Conservation (phyloP, 2,113 vertebrate genomes). For the Phocoena phocoena region DNA sequence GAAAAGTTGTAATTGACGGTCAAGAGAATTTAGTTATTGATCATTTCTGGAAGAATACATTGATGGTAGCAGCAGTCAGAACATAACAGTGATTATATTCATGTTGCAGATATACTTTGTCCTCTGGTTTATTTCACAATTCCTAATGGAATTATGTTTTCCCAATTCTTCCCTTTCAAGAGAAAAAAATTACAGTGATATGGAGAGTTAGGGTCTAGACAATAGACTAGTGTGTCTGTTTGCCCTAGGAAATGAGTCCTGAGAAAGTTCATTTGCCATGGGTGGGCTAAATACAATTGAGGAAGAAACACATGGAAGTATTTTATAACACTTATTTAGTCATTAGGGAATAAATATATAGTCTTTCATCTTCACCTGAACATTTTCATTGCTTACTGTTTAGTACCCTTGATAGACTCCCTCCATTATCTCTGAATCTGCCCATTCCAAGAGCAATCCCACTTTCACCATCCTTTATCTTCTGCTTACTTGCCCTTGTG, state of each 20-base stretch:
- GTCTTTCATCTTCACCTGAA: not conserved
- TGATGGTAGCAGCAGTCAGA: not conserved
- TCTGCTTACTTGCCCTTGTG: not conserved
- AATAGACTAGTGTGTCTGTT: not conserved
- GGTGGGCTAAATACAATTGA: not conserved
- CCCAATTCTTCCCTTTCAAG: not conserved
- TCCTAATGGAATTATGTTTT: constrained; percentile 5
- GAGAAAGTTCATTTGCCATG: constrained; percentile 12
- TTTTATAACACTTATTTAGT: not conserved
- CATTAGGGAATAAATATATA: not conserved
- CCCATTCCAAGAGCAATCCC: not conserved
- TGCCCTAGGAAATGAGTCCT: constrained; percentile 2
- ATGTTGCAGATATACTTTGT: constrained; percentile 1
- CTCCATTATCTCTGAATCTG: not conserved
- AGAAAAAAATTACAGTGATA: not conserved
- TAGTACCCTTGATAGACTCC: not conserved
- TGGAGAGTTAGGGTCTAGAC: not conserved
- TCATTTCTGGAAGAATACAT: not conserved
- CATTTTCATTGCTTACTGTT: not conserved
- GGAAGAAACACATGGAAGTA: constrained; percentile 24
- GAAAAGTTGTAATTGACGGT: not conserved
- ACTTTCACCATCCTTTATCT: not conserved
- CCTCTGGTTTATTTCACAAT: constrained; percentile 27
- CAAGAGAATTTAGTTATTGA: constrained; percentile 6
- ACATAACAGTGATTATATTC: not conserved